A percentile compares a stretch with the other conserved stretches of the same genome.
These are phyloP conservation scores for Nannoperca australis DNA, from an alignment of 2,797 vertebrate species.

Conservation along the genomic window DNA sequence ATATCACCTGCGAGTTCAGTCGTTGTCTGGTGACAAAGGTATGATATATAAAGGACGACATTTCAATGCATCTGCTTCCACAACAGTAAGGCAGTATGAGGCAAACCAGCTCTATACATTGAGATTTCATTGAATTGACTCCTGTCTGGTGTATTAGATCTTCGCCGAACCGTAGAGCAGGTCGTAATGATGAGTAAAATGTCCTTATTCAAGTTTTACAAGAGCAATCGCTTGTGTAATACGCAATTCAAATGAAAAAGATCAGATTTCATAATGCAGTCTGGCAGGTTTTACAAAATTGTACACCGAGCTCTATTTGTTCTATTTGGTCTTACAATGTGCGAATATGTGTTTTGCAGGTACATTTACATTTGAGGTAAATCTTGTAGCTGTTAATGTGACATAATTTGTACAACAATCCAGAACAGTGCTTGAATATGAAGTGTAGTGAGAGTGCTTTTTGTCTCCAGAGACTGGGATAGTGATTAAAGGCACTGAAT, in stretches of 20 bases:
- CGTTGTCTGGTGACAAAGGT: background rate
- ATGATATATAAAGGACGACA: background rate
- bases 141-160: background rate
- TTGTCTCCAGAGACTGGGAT: constrained; percentile 41
- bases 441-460: constrained; percentile 25
- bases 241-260: background rate
- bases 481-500: constrained; percentile 60
- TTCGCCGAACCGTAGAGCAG: background rate
- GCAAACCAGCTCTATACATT: background rate
- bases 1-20: background rate
- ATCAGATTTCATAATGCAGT: background rate
- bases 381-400: background rate
- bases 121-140: background rate
- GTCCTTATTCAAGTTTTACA: rapidly evolving
- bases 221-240: rapidly evolving
- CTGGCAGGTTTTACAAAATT: background rate
- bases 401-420: background rate
- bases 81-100: too few species aligned
- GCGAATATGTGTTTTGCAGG: background rate
- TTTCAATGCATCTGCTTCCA: background rate
- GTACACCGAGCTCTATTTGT: background rate
- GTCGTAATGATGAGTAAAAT: background rate
- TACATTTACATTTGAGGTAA: background rate
- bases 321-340: background rate
- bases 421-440: background rate